Evolutionary conservation across 2,113 vertebrate genomes (phyloP), one percentile per base, ranked within the genome.

Genomic region (Petromus typicus): DNA sequence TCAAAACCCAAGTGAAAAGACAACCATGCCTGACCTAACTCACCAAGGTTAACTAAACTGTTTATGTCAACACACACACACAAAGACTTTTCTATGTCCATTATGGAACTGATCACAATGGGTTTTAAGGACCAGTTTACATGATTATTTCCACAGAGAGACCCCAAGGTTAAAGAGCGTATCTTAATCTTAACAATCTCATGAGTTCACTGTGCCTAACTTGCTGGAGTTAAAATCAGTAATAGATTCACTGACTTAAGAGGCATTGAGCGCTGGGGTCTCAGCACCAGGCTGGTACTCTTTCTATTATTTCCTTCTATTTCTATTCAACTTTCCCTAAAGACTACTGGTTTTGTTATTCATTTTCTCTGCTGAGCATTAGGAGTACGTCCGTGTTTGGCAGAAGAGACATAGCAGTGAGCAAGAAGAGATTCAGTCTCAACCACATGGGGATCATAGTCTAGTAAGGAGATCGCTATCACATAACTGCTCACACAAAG

Each of bases 51-150:
- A 79, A 84, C 64, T 30, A 30, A 69, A 37, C 23, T 43, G 17
- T 59, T 51, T 54, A 37, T 71, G 48, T 43, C 30, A 30, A 75
- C 25, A 20, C 5, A 45, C 1, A 22, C 17, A 48, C 16, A 66
- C 11, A 23, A 57, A 27, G 7, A 86, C 67, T 37, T 89, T 63
- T 61, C 37, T 79, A 48, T 22, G 78, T 64, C 32, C 25, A 87
- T 87, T 40, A 34, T 25, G 34, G 34, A 78, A 86, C 10, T 45
- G n/a, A 93, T 16, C n/a, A 67, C 48, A 66, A 25, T 51, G 18
- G 64, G 84, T 93, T 95, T 71, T 91, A 84, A 88, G 63, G 40
- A 61, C 3, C 22, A 66, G 8, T 59, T 93, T 87, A 78, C 18
- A 34, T 67, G 37, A 87, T 69, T 87, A 5, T n/a, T 45, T 91